A percentile compares a stretch with the other conserved stretches of the same genome.
phyloP scores from a whole-genome alignment of 2,797 vertebrate species.

The Pangasius krempfi region DNA sequence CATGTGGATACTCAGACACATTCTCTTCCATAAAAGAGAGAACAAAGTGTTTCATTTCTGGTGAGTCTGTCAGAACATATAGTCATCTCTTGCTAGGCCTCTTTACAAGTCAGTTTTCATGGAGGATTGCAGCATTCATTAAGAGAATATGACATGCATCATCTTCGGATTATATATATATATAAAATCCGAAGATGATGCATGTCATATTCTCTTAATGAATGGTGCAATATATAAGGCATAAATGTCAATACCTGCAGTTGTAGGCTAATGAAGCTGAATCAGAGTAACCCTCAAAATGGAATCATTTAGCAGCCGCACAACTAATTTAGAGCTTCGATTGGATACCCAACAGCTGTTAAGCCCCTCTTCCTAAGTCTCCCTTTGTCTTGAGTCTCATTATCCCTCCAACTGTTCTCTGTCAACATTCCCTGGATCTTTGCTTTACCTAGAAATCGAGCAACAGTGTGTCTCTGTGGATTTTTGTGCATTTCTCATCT shows the following conservation, averaged over 20 bases:
- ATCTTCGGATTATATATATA: background rate
- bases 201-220: too few species aligned
- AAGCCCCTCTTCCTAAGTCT: conserved; percentile 39
- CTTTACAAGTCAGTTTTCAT: conserved; percentile 52
- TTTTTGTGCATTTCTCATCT: conserved; percentile 32
- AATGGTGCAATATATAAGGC: background rate
- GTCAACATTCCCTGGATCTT: conserved; percentile 44
- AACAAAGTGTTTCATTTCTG: conserved; percentile 54
- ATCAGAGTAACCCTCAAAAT: conserved; percentile 44
- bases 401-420: conserved; percentile 60
- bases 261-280: conserved; percentile 42
- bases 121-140: conserved; percentile 27
- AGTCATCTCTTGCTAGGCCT: conserved; percentile 51
- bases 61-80: conserved; percentile 37
- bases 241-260: conserved; percentile 29
- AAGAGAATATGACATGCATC: background rate
- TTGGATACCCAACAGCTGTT: conserved; percentile 55
- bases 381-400: conserved; percentile 53
- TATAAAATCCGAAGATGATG: background rate
- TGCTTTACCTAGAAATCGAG: conserved; percentile 52
- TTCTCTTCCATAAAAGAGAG: conserved; percentile 29
- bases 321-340: conserved; percentile 56
- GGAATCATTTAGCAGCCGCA: conserved; percentile 44
- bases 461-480: conserved; percentile 14
- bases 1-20: conserved; percentile 38